Conservation (phyloP, 2,113 vertebrate species). For the Lycocorax pyrrhopterus region DNA sequence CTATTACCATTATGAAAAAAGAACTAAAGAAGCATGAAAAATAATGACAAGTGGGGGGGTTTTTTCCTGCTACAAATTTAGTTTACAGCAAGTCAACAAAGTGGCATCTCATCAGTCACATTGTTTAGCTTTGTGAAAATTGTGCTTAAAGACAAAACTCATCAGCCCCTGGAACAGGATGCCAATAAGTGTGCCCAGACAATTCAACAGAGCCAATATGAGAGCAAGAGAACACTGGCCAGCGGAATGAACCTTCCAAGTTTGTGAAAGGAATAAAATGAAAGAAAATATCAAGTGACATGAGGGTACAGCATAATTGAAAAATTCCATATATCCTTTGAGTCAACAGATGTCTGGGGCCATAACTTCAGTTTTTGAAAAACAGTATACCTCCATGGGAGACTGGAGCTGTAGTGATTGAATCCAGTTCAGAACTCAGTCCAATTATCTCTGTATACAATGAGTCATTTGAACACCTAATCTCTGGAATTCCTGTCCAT, state of each 20-base stretch:
- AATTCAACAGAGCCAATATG: not conserved
- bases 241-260: not conserved
- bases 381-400: not conserved
- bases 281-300: not conserved
- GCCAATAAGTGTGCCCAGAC: not conserved
- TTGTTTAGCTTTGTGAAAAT: not conserved
- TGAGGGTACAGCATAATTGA: not conserved
- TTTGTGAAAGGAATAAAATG: constrained; percentile 12
- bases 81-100: not conserved
- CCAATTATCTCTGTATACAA: not conserved
- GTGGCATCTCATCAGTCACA: not conserved
- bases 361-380: not conserved
- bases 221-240: not conserved
- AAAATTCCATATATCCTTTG: not conserved
- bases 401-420: not conserved
- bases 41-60: not conserved
- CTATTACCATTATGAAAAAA: not conserved
- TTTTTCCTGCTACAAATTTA: not conserved
- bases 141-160: constrained; percentile 4
- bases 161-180: not conserved
- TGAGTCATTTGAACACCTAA: not conserved
- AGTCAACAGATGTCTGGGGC: not conserved
- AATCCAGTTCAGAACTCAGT: constrained; percentile 4
- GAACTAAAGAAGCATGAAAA: not conserved
- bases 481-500: not conserved